These are phyloP conservation scores for Lophochroa leadbeateri DNA, from an alignment of 2,113 vertebrate genomes.

Conservation along the genomic window DNA sequence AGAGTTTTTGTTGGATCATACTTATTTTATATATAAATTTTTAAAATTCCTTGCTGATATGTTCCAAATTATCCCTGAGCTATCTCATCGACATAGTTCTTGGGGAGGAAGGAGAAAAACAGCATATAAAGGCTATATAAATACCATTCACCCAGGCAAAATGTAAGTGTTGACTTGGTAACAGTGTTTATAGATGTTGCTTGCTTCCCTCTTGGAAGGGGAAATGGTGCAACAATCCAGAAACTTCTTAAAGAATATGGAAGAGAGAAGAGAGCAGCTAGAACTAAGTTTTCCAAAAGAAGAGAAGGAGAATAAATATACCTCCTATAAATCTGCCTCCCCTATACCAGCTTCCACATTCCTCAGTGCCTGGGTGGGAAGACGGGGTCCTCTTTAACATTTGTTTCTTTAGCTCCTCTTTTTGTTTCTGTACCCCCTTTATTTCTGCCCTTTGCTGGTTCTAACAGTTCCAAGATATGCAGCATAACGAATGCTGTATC, in stretches of 20 bases:
- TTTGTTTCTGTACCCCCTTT: background rate
- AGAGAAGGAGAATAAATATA: background rate
- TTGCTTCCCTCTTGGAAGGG: background rate
- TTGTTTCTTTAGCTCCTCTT: background rate
- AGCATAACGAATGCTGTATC: background rate
- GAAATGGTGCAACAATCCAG: background rate
- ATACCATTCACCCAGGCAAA: background rate
- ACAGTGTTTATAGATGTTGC: background rate
- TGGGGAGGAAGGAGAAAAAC: background rate
- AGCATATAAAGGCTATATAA: background rate
- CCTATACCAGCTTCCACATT: background rate
- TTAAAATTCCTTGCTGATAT: background rate
- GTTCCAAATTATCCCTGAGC: background rate
- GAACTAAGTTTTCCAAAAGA: background rate
- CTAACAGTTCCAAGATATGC: background rate
- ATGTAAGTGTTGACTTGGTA: background rate
- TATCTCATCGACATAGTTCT: background rate
- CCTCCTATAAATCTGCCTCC: background rate
- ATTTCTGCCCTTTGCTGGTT: background rate
- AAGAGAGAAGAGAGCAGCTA: background rate
- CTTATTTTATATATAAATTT: background rate
- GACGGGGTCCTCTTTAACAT: background rate
- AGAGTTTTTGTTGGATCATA: background rate
- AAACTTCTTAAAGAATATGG: background rate
- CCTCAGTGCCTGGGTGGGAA: background rate